Conservation (phyloP, 2,888 invertebrate genomes). For the Plutella xylostella region DNA sequence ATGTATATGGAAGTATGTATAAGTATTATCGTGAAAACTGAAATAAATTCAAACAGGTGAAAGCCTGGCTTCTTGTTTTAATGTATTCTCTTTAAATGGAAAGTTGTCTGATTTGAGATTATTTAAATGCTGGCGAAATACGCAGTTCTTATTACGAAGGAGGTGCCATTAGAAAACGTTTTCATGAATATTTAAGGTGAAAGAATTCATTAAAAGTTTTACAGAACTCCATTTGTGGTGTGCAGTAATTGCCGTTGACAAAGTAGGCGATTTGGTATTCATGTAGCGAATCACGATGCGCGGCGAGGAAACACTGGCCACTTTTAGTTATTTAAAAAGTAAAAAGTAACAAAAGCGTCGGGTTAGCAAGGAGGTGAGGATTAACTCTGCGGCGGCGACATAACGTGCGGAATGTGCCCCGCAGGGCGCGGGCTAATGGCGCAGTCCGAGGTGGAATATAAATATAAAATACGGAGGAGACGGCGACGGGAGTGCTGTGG, state of each 20-base stretch:
- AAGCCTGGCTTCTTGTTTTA: background rate
- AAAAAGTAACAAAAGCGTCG: no score
- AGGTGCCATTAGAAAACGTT: conserved; percentile 29
- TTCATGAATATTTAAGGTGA: conserved; percentile 37
- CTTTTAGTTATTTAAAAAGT: no score
- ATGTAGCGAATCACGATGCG: no score
- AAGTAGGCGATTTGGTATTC: no score
- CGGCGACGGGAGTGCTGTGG: conserved; percentile 9
- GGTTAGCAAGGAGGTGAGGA: no score
- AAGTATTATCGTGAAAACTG: no score
- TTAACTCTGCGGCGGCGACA: conserved; percentile 24
- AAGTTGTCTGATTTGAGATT: conserved; percentile 19
- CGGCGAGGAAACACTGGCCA: no score
- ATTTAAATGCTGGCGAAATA: conserved; percentile 18
- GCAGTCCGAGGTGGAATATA: conserved; percentile 15
- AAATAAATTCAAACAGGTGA: no score
- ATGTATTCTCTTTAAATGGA: background rate
- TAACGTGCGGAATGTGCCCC: conserved; percentile 21
- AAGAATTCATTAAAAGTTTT: conserved; percentile 40
- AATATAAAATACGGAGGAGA: conserved; percentile 1
- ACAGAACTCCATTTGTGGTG: no score
- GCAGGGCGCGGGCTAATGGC: conserved; percentile 1
- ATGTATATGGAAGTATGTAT: no score
- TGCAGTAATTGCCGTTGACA: no score
- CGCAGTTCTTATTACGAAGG: background rate